A percentile compares a stretch with the other conserved stretches of the same genome.
These are phyloP conservation scores for Drosophila tristis DNA, from an alignment of 1,140 invertebrate genomes.

Conservation along the genomic window DNA sequence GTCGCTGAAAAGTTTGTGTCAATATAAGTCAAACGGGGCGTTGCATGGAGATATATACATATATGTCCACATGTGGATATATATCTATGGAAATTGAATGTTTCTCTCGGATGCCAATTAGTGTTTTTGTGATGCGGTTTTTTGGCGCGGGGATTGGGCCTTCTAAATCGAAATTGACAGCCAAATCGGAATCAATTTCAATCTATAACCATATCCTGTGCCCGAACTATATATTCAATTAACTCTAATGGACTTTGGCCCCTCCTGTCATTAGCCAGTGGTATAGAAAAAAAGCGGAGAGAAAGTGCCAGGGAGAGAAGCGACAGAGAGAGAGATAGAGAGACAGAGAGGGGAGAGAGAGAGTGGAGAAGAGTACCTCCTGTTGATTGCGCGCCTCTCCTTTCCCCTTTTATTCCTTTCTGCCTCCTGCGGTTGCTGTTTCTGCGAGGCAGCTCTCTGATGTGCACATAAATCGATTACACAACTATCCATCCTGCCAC, in stretches of 20 bases:
- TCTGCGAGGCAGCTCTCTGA: slow-evolving; percentile 31
- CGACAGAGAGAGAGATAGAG: background rate
- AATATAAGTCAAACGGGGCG: slow-evolving; percentile 47
- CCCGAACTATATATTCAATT: slow-evolving; percentile 77
- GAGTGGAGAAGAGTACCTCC: background rate
- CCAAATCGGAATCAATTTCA: slow-evolving; percentile 28
- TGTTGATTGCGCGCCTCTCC: background rate
- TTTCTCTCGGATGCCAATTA: slow-evolving; percentile 57
- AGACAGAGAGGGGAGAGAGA: too few relatives aligned
- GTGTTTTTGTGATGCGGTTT: slow-evolving; percentile 23
- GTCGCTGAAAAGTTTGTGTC: slow-evolving; percentile 29
- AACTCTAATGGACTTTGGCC: slow-evolving; percentile 72
- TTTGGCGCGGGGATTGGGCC: background rate
- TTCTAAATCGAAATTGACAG: slow-evolving; percentile 38
- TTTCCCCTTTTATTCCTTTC: background rate
- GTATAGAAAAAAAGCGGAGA: too few relatives aligned
- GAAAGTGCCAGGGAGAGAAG: background rate
- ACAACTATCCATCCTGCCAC: slow-evolving; percentile 49
- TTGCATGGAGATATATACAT: slow-evolving; percentile 3
- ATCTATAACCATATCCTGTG: slow-evolving; percentile 22
- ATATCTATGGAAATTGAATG: slow-evolving; percentile 20
- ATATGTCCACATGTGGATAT: too few relatives aligned
- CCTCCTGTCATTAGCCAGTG: slow-evolving; percentile 51
- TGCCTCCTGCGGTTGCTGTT: slow-evolving; percentile 35
- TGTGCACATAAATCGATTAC: slow-evolving; percentile 79